Evolutionary conservation across 2,888 invertebrate species (phyloP).

Genomic region (Gnatocerus cornutus): DNA sequence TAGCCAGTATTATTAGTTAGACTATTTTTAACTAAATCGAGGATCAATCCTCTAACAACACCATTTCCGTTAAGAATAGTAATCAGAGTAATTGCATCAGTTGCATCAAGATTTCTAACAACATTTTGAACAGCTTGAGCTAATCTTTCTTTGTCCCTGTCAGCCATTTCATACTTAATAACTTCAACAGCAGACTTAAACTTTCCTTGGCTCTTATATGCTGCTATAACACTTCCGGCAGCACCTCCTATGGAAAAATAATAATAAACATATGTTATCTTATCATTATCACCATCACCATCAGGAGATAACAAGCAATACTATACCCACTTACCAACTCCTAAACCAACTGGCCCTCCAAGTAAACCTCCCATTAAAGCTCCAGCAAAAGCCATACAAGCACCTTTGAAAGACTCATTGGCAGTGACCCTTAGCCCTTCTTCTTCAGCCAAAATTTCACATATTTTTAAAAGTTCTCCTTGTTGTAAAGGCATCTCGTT

Average conservation of each 20-base stretch:
- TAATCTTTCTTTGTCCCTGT: conserved; percentile 16
- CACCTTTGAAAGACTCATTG: conserved; percentile 65
- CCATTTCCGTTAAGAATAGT: conserved; percentile 12
- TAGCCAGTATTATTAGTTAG: conserved; percentile 16
- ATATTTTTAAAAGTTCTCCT: conserved; percentile 60
- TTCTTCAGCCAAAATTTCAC: conserved; percentile 63
- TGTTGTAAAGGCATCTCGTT: conserved; percentile 34
- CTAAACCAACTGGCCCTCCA: conserved; percentile 68
- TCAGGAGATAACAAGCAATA: too few species aligned
- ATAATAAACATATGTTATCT: too few species aligned
- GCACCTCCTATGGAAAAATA: conserved; percentile 34
- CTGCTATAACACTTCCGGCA: conserved; percentile 17
- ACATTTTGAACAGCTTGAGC: conserved; percentile 12
- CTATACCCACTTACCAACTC: conserved; percentile 64
- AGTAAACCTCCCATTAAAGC: conserved; percentile 66
- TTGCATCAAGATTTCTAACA: conserved; percentile 21
- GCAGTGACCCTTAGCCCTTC: conserved; percentile 65
- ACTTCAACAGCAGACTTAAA: conserved; percentile 28
- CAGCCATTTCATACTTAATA: conserved; percentile 30
- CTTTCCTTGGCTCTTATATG: conserved; percentile 20
- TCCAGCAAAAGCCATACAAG: conserved; percentile 63
- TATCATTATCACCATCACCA: neutral
- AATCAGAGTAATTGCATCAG: conserved; percentile 21
- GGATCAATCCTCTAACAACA: neutral
- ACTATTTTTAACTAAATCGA: conserved; percentile 20